Conservation (phyloP, 2,113 vertebrate genomes). For the Parotia lawesii region DNA sequence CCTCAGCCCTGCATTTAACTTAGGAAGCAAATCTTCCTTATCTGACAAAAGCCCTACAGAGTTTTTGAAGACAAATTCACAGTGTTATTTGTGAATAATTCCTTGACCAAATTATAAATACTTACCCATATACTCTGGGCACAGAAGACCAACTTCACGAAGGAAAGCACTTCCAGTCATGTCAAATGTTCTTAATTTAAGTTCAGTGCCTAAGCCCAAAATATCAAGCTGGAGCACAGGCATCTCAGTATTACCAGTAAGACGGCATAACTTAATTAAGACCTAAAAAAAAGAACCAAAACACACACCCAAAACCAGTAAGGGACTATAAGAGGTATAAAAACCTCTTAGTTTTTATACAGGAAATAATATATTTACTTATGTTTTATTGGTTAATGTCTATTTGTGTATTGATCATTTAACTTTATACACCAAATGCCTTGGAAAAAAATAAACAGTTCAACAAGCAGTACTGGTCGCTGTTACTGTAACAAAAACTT, state of each 20-base stretch:
- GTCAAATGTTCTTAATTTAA: slow-evolving; percentile 87
- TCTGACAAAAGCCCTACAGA: not conserved
- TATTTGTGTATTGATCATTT: not conserved
- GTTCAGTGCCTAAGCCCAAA: slow-evolving; percentile 86
- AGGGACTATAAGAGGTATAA: not conserved
- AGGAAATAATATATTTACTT: not conserved
- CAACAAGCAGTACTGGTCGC: not conserved
- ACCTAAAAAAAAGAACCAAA: slow-evolving; percentile 70
- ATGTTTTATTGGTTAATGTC: not conserved
- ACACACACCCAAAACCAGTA: not conserved
- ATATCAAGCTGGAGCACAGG: slow-evolving; percentile 83
- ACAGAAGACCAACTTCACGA: slow-evolving; percentile 88
- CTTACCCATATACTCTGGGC: slow-evolving; percentile 90
- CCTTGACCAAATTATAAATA: not conserved
- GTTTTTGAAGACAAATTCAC: not conserved
- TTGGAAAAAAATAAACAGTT: not conserved
- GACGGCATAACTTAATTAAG: slow-evolving; percentile 84
- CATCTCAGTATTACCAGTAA: slow-evolving; percentile 73
- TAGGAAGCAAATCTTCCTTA: not conserved
- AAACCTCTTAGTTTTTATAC: not conserved
- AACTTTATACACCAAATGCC: not conserved
- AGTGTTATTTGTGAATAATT: not conserved
- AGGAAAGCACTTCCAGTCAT: slow-evolving; percentile 88
- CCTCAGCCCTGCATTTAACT: not conserved
- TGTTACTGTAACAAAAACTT: not conserved